Conservation (phyloP, 2,797 vertebrate species). For the Sebastes steindachneri region DNA sequence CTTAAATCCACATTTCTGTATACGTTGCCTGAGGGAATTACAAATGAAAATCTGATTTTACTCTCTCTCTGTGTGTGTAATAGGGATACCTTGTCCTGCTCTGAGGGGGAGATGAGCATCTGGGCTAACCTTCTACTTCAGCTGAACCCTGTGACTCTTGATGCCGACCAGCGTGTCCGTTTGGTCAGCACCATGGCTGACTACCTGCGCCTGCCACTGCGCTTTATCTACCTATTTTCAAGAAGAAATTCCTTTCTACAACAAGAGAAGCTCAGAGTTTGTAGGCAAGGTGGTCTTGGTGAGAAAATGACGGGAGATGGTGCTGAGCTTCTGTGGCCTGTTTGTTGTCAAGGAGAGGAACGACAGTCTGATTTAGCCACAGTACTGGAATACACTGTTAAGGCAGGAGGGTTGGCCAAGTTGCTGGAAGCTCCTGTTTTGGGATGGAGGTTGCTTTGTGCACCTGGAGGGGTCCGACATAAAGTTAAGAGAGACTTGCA, state of each 20-base stretch:
- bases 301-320: accelerated
- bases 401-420: constrained; percentile 31
- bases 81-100: constrained; percentile 39
- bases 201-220: constrained; percentile 42
- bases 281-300: constrained; percentile 7
- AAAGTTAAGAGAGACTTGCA: constrained; percentile 6
- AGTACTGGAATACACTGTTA: constrained; percentile 31
- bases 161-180: neutral
- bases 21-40: no score
- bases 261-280: neutral
- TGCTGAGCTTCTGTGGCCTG: constrained; percentile 51
- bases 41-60: neutral
- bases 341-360: constrained; percentile 34
- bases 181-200: constrained; percentile 41
- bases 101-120: constrained; percentile 16
- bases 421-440: constrained; percentile 55
- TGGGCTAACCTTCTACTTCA: constrained; percentile 46
- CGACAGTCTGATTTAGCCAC: constrained; percentile 17
- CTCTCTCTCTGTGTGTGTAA: constrained; percentile 6
- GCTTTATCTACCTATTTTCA: constrained; percentile 45
- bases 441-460: constrained; percentile 68
- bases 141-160: constrained; percentile 15
- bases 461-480: neutral
- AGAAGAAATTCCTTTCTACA: neutral
- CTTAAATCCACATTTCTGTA: no score